Base-by-base conservation (phyloP, 1,140 invertebrate species). In the Neuroterus valhalla region DNA sequence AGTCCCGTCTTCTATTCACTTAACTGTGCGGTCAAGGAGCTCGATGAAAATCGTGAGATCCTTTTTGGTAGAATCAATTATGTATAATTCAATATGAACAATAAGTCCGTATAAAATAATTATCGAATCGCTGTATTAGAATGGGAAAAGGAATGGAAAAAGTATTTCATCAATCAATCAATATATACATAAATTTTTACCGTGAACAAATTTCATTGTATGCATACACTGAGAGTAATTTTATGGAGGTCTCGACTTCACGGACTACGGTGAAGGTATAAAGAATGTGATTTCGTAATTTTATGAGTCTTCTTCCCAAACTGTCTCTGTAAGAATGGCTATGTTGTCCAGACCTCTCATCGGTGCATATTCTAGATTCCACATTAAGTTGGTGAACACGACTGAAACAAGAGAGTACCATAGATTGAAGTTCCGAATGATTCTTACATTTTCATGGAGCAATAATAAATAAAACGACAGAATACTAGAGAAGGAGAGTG, bases 321-420 rank as follows among this genome's bases (percentile, higher is more conserved):
- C 93, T 1, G 94, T 95, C 87, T 96, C 95, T 3, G 94, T 93
- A 50, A 95, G 90, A 78, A 96, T 93, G 3, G 94, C 94, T 44
- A 95, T 90, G 85, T 95, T 96, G 79, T 95, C 93, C 14, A 92
- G 86, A 46, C 90, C 89, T 78, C 92, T 91, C 70, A 92, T 92
- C 1, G 95, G 94, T 69, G 93, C 91, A 85, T 96, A 96, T 79
- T 95, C 94, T 73, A 96, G 91, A 75, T 92, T 93, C 95, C 95
- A 96, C 79, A 96, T 88, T 12, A 93, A 87, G 81, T 94, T 94
- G 0, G 92, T 94, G 31, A 95, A 92, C 10, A 96, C 91, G 68
- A 96, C 91, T 87, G 91, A 52, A 91, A 90, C n/a, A 80, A 48
- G 79, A 72, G 76, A 74, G 74, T 71, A 68, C 10, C 31, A 38